phyloP scores from a whole-genome alignment of 2,888 invertebrate genomes.

The Drosophila parthenogenetica region DNA sequence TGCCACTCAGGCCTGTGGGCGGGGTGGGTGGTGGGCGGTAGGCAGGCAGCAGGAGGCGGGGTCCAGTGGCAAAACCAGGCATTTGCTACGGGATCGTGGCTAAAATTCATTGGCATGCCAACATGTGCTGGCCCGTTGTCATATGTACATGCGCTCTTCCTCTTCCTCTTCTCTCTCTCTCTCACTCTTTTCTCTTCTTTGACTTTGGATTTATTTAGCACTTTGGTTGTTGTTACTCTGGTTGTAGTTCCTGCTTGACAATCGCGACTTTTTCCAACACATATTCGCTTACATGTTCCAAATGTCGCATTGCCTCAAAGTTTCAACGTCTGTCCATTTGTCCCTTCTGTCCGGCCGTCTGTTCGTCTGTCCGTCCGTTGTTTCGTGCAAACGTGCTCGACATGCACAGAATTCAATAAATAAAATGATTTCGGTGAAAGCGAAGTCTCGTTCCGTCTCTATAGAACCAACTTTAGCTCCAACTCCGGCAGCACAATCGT shows the following conservation, averaged over 20 bases:
- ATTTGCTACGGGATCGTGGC: constrained; percentile 50
- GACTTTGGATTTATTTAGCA: constrained; percentile 63
- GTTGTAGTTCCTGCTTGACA: constrained; percentile 39
- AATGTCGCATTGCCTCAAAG: constrained; percentile 55
- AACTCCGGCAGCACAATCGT: constrained; percentile 48
- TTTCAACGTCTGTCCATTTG: constrained; percentile 16
- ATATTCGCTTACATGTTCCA: constrained; percentile 62
- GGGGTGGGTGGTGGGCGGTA: background rate
- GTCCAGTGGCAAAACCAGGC: constrained; percentile 13
- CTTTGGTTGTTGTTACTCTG: constrained; percentile 39
- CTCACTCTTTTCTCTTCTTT: constrained; percentile 3
- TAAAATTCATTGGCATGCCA: constrained; percentile 68
- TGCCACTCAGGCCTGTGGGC: constrained; percentile 65
- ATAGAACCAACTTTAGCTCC: constrained; percentile 40
- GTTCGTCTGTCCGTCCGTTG: constrained; percentile 22
- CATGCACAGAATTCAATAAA: constrained; percentile 78
- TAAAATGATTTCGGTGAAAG: constrained; percentile 77
- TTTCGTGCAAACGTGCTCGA: constrained; percentile 77
- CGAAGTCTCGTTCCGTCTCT: constrained; percentile 46
- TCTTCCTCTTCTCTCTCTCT: background rate
- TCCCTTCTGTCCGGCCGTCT: constrained; percentile 6
- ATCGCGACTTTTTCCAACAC: constrained; percentile 52
- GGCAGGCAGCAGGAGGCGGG: background rate
- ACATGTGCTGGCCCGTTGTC: constrained; percentile 64
- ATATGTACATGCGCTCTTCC: constrained; percentile 36